Evolutionary conservation across 2,113 vertebrate genomes (phyloP), one percentile per base, ranked within the genome.

Genomic region (Pseudorectes ferrugineus): DNA sequence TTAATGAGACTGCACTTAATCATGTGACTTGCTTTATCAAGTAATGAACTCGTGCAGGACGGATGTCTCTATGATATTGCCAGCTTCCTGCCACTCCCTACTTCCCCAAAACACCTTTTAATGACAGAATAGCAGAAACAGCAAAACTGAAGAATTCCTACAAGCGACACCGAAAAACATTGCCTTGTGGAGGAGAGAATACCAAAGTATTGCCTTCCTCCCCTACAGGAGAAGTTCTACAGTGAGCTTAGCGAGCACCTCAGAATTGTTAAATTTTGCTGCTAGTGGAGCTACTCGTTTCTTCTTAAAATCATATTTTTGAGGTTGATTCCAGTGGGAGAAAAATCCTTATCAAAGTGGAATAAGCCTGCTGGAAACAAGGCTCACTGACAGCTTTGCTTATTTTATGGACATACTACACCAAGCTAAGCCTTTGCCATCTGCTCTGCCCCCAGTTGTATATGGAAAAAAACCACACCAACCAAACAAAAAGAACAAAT

Each of bases 401-500:
- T 46, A 46, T 95, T 97, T 97, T 95, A 95, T 96, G 88, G 93
- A 88, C 71, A 36, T 12, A 66, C 92, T 96, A 95, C 75, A 94
- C 68, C 87, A 96, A 95, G 65, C 52, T 91, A 88, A 96, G 81
- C 46, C 91, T 92, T 88, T 86, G 75, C 97, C 96, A 97, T 97
- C 97, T 97, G 96, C 66, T 97, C 77, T 94, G 80, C 65, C 78
- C 45, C 63, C 11, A 11, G 38, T 49, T 93, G 67, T 85, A 97
- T 95, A 96, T 81, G 71, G 57, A 31, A 70, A 88, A 89, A 76
- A 16, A 4, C 6, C 22, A 63, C 9, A 2, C 21, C 51, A 80
- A 45, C n/a, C 25, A 70, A 83, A 88, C 33, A 46, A 71, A 84
- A 89, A 74, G 48, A 93, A 92, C 45, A 96, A 96, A 84, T 96